Conservation (phyloP, 2,797 vertebrate species). For the Ctenopoma kingsleyae region DNA sequence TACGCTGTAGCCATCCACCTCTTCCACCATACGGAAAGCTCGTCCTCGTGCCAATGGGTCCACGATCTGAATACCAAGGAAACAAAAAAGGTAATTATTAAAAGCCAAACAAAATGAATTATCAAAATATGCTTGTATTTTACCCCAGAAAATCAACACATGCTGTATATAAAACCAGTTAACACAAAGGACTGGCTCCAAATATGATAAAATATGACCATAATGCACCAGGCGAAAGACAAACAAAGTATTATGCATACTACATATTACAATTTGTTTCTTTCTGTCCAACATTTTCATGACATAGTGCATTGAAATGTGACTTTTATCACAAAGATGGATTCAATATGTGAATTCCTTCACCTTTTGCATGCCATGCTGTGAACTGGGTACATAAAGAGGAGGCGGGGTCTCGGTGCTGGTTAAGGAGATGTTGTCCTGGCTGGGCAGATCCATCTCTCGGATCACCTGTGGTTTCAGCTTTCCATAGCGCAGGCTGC, state of each 20-base stretch:
- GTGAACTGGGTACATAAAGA: conserved; percentile 92
- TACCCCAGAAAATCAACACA: background rate
- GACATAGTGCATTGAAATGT: background rate
- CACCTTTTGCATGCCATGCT: conserved; percentile 98
- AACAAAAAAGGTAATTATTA: background rate
- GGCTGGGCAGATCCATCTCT: conserved; percentile 97
- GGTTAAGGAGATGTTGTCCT: conserved; percentile 96
- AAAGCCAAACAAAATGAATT: conserved; percentile 2
- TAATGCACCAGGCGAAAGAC: too few relatives aligned
- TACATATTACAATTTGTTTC: too few relatives aligned
- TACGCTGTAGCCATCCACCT: conserved; percentile 91
- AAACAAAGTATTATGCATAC: too few relatives aligned
- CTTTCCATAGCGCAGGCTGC: conserved; percentile 96
- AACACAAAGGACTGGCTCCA: too few relatives aligned
- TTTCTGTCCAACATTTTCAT: background rate
- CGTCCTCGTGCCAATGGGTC: conserved; percentile 95
- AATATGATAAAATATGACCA: too few relatives aligned
- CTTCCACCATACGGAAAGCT: conserved; percentile 95
- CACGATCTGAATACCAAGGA: conserved; percentile 86
- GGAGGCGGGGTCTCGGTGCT: conserved; percentile 98
- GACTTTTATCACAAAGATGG: too few relatives aligned
- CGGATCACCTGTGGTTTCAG: conserved; percentile 96
- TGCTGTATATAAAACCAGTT: background rate
- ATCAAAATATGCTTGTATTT: background rate
- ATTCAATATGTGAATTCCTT: background rate